Evolutionary conservation across 2,888 invertebrate genomes (phyloP), one percentile per base, ranked within the genome.

Genomic region (Octonoba sinensis): DNA sequence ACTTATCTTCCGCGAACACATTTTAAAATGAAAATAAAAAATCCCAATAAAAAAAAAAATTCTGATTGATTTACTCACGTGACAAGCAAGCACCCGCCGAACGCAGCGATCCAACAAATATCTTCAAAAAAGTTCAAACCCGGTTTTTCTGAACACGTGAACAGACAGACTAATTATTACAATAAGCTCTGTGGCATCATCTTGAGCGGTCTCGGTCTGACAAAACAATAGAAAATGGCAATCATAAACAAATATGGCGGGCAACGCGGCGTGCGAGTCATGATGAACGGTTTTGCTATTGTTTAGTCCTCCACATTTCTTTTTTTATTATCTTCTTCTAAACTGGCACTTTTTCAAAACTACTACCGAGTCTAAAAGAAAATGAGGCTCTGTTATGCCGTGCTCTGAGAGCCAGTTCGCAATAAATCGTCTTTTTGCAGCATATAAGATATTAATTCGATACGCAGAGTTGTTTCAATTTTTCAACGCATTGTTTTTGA

Each of bases 161-260:
- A 20, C 44, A 47, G 3, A 11, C 54, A 22, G 36, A 24, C 46
- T 69, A 69, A 69, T 76, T 76, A 76, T 66, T 49, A n/a, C 46
- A 67, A 22, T 15, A 18, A 44, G 44, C 46, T 44, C 59, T 51
- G 75, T 27, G 70, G 24, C 47, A 56, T 54, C 27, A 57, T 74
- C 62, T 27, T 54, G 16, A 59, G 51, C 51, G 51, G 16, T 47
- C 11, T 24, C 22, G 27, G 15, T 62, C 24, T 76, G 76, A 62
- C 69, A 69, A 69, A 67, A 76, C 76, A 76, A 76, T 76, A 51
- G 76, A 22, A 76, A 27, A 59, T 15, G 60, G 64, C 44, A 27
- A 16, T n/a, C 46, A 46, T 69, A 76, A 76, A 69, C 74, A 76
- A 76, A 76, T 47, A 62, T 69, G 56, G 76, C 62, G 69, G 62